A percentile compares a stretch with the other conserved stretches of the same genome.
phyloP scores from a whole-genome alignment of 1,140 invertebrate genomes.

The Ylistrum balloti region DNA sequence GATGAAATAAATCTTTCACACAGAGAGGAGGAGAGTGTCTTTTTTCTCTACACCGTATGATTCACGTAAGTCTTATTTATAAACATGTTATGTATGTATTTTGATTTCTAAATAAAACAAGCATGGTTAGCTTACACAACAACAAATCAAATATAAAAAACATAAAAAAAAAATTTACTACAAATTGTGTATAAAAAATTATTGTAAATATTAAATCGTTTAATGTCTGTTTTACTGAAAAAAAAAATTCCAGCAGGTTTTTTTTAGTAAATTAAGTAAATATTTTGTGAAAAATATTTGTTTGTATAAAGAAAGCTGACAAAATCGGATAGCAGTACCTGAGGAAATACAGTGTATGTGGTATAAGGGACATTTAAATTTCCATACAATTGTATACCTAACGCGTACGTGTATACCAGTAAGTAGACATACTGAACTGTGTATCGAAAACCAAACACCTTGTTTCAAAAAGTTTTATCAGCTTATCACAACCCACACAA shows the following conservation, averaged over 20 bases:
- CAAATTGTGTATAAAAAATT: too few relatives aligned
- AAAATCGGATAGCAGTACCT: not conserved
- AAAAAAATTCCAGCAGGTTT: too few relatives aligned
- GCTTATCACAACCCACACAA: not conserved
- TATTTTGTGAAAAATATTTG: too few relatives aligned
- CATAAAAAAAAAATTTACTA: too few relatives aligned
- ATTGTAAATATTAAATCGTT: too few relatives aligned
- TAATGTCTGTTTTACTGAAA: too few relatives aligned
- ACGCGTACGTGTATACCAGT: not conserved
- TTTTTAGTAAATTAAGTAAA: too few relatives aligned
- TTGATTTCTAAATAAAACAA: not conserved
- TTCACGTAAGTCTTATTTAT: not conserved
- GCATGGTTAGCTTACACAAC: not conserved
- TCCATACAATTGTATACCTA: not conserved
- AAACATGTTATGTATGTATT: not conserved
- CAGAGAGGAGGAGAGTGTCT: not conserved
- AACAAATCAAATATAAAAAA: too few relatives aligned
- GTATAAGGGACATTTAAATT: conserved; percentile 6
- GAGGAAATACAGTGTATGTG: not conserved
- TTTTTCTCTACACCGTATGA: not conserved
- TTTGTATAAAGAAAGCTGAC: not conserved
- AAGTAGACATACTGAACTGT: not conserved
- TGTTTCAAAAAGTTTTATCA: not conserved
- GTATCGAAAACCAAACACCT: not conserved
- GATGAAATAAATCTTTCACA: not conserved